Evolutionary conservation across 2,113 vertebrate genomes (phyloP), one percentile per base, ranked within the genome.

Genomic region (Colaptes auratus): DNA sequence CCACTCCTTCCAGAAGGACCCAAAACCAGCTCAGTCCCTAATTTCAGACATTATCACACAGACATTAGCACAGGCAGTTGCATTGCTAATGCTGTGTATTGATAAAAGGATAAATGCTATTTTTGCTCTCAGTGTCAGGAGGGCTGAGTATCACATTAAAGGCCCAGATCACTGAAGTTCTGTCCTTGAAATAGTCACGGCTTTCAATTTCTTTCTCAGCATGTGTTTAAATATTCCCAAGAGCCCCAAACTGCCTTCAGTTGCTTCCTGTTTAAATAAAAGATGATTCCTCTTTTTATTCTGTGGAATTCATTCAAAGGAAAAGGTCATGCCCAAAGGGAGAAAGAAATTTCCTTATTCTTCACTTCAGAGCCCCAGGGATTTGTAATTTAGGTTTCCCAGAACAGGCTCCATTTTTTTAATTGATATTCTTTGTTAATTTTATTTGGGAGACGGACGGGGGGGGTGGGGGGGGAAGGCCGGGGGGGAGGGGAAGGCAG

Each of bases 241-340:
- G 95, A 94, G 96, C 64, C 79, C 35, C 67, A 92, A 90, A 92
- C 92, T 93, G 92, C 95, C 95, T 97, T 89, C 92, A 95, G 88
- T 97, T 96, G 81, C 88, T 96, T 97, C 96, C 96, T 97, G 96
- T 96, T 97, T 96, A 96, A 97, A 96, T 96, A 97, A 95, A 96
- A 96, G 90, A 96, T 95, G 95, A 96, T 95, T 96, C 96, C 95
- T 96, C 91, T 93, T 96, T 96, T 93, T 96, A 95, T 96, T 93
- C 89, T 82, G 92, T 94, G 89, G 92, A 96, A 96, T 96, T 86
- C 91, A 96, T 94, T 96, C 94, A 96, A 94, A 94, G 85, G 71
- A 90, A 96, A 97, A 97, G 95, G 96, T 96, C 96, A 96, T 93
- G 66, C 91, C 93, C 80, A 95, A 95, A 96, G 95, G 93, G 96